These are phyloP conservation scores for Coleophora flavipennella DNA, from an alignment of 2,888 invertebrate genomes.

Conservation along the genomic window DNA sequence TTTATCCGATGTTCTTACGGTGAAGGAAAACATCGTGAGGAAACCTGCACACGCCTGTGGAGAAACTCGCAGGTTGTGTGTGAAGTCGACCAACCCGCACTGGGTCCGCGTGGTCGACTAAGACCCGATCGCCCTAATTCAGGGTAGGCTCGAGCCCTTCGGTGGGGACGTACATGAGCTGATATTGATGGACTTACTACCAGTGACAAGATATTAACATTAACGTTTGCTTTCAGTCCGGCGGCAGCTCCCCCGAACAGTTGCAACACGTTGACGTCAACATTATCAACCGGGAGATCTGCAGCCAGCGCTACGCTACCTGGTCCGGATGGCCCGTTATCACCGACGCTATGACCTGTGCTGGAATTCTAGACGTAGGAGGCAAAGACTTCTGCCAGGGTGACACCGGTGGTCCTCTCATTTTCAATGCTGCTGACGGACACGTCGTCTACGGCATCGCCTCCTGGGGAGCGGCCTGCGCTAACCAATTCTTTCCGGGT, in stretches of 20 bases:
- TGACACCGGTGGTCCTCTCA: slow-evolving; percentile 26
- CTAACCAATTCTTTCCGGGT: slow-evolving; percentile 9
- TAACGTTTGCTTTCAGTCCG: slow-evolving; percentile 13
- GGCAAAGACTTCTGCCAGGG: slow-evolving; percentile 28
- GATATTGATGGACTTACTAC: too few relatives aligned
- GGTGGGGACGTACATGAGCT: too few relatives aligned
- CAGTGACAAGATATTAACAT: too few relatives aligned
- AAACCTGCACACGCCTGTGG: too few relatives aligned
- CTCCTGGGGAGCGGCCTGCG: slow-evolving; percentile 9
- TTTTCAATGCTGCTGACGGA: slow-evolving; percentile 24
- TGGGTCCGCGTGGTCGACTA: too few relatives aligned
- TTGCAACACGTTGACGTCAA: slow-evolving; percentile 20
- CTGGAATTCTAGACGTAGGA: slow-evolving; percentile 33
- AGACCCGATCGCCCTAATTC: too few relatives aligned
- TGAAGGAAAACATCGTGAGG: too few relatives aligned
- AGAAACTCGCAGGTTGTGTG: too few relatives aligned
- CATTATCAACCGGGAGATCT: slow-evolving; percentile 23
- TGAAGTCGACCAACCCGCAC: too few relatives aligned
- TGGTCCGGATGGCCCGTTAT: slow-evolving; percentile 25
- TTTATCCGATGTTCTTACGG: too few relatives aligned
- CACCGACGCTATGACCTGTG: slow-evolving; percentile 45
- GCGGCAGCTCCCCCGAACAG: slow-evolving; percentile 21
- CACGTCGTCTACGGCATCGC: slow-evolving; percentile 12
- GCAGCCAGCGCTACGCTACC: slow-evolving; percentile 37
- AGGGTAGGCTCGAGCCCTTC: too few relatives aligned